Evolutionary conservation across 2,888 invertebrate genomes (phyloP), one percentile per base, ranked within the genome.

Genomic region (Acleris sparsana): DNA sequence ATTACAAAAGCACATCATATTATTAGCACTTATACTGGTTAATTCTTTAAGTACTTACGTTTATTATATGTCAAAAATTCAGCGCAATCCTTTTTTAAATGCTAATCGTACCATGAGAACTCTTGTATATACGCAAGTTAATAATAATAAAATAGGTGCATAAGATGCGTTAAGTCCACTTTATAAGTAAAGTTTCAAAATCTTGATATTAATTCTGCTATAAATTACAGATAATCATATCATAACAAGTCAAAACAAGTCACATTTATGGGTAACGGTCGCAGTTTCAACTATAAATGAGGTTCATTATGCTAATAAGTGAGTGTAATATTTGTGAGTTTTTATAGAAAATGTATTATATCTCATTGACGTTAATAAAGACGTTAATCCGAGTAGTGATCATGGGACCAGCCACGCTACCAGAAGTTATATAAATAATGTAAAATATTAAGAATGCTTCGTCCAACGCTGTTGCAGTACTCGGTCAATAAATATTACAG

Each of bases 171-270:
- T 39, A 53, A 56, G 44, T 61, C 44, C 46, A 16, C 16, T 53
- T 39, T 18, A 53, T 60, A 25, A 18, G 29, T 53, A 43, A 58
- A 46, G 58, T 66, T 62, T 62, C 66, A 46, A 62, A 62, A 66
- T 61, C 20, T 20, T 22, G 33, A 63, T 59, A 63, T 63, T 53
- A 58, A 56, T 59, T 53, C 39, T 18, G 6, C 64, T 61, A 64
- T 53, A 63, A 62, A 62, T 43, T 64, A 63, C 48, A 74, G 70
- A 73, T 75, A 77, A 78, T 79, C 75, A 79, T 77, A 74, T 73
- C 74, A 76, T 81, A 84, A 79, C 80, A 80, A 70, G 77, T 84
- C 79, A 79, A 78, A 79, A 82, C 80, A 81, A 76, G 79, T 77
- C 76, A 76, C 76, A 78, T 75, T 80, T 77, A 75, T 80, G 83